These are phyloP conservation scores for Orbicella faveolata DNA, from an alignment of 64 coral and sea anemone genomes.

Conservation along the genomic window DNA sequence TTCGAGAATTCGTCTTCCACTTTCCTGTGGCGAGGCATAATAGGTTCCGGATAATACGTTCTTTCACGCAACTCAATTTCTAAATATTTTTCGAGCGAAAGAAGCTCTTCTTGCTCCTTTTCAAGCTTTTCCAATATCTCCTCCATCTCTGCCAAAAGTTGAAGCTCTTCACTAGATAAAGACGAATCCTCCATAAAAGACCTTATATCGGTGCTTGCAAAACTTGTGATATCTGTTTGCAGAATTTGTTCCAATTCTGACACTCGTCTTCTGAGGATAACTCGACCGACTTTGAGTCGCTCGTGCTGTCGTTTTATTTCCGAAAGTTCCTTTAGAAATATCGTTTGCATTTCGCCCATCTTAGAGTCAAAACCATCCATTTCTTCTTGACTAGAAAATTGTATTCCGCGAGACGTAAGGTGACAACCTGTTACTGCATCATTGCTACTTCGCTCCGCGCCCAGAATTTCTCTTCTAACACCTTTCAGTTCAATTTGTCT, in stretches of 20 bases:
- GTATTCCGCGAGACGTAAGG: conserved; percentile 68
- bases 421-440: background rate
- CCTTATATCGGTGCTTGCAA: conserved; percentile 50
- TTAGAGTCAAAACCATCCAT: conserved; percentile 72
- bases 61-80: conserved; percentile 90
- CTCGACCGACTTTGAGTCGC: conserved; percentile 57
- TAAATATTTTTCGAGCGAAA: conserved; percentile 80
- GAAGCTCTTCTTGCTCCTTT: conserved; percentile 71
- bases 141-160: conserved; percentile 79
- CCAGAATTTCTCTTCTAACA: conserved; percentile 8
- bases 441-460: background rate
- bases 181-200: conserved; percentile 47
- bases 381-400: conserved; percentile 72
- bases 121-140: conserved; percentile 66
- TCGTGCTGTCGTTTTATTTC: conserved; percentile 84
- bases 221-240: conserved; percentile 55
- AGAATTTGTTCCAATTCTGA: conserved; percentile 83
- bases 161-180: conserved; percentile 67
- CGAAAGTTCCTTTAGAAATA: conserved; percentile 81
- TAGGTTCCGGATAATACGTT: conserved; percentile 82
- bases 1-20: conserved; percentile 90
- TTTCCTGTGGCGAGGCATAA: conserved; percentile 47
- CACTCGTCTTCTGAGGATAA: conserved; percentile 50
- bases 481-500: conserved; percentile 19
- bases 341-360: conserved; percentile 74